phyloP scores from a whole-genome alignment of 2,888 invertebrate species.

The Pseudococcus longispinus region DNA sequence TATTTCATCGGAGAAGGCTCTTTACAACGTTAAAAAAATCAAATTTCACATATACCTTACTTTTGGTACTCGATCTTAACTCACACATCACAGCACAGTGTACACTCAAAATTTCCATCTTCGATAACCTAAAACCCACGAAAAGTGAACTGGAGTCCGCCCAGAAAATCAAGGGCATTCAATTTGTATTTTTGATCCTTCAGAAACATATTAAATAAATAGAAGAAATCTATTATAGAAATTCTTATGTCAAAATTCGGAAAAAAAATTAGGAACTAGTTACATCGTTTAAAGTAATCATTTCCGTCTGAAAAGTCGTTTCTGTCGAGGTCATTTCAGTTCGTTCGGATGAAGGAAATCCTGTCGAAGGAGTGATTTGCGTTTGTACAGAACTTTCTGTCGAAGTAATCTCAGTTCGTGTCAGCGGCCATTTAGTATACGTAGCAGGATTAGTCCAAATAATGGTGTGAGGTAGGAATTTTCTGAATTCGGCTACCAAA shows the following conservation, averaged over 20 bases:
- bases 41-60: too few relatives aligned
- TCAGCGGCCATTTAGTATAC: neutral
- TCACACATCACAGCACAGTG: too few relatives aligned
- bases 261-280: neutral
- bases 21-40: too few relatives aligned
- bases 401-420: neutral
- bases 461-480: neutral
- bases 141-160: neutral
- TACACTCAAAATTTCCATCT: too few relatives aligned
- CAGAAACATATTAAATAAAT: neutral
- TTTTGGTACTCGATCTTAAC: too few relatives aligned
- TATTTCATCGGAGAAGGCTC: too few relatives aligned
- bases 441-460: neutral
- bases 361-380: neutral
- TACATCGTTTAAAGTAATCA: neutral
- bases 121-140: neutral
- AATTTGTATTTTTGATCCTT: constrained; percentile 6
- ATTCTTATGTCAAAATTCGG: neutral
- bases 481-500: constrained; percentile 23
- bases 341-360: too few relatives aligned
- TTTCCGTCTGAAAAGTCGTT: neutral
- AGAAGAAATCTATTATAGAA: neutral
- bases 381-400: neutral
- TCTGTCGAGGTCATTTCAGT: neutral
- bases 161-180: neutral